Evolutionary conservation across 2,797 vertebrate genomes (phyloP), one percentile per base, ranked within the genome.

Genomic region (Pipistrellus kuhlii): DNA sequence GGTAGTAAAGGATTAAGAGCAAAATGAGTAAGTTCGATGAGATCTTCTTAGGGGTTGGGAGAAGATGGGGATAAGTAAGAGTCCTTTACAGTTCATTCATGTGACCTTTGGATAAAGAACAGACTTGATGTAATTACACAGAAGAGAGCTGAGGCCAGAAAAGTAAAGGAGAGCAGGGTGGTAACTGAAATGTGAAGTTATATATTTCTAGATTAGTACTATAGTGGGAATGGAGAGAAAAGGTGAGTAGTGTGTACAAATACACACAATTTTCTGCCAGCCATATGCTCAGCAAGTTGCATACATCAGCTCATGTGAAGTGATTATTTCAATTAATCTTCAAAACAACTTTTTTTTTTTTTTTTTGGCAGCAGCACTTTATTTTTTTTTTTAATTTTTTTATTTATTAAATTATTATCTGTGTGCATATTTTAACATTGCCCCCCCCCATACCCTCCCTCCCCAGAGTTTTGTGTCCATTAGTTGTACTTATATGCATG

Each of bases 251-350:
- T 3, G 15, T 9, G 8, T 4, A 38, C 11, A 44, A 18, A 83
- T 18, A 51, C 48, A 89, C 38, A 89, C 8, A 27, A 18, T 72
- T 35, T 64, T 82, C 75, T 78, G 78, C 51, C 46, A 55, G 82
- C 20, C 78, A 46, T 46, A 73, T 30, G 59, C 80, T 95, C 57
- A 85, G 93, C 85, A 94, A 85, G 46, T 88, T 53, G 80, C 73
- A 71, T 14, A n/a, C 44, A 30, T 82, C 94, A 96, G 64, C 69
- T 85, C 64, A 68, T 48, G 46, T 57, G 66, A 68, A 53, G 78
- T 66, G 82, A 92, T 94, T 92, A 96, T 75, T 95, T 84, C 53
- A 94, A 38, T 84, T 96, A 87, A 44, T 75, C 87, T 90, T 87
- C 69, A 76, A 35, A 86, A 94, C 95, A 95, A 55, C 72, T 93